These are phyloP conservation scores for Drosophila rubida DNA, from an alignment of 2,888 invertebrate species.

Conservation along the genomic window DNA sequence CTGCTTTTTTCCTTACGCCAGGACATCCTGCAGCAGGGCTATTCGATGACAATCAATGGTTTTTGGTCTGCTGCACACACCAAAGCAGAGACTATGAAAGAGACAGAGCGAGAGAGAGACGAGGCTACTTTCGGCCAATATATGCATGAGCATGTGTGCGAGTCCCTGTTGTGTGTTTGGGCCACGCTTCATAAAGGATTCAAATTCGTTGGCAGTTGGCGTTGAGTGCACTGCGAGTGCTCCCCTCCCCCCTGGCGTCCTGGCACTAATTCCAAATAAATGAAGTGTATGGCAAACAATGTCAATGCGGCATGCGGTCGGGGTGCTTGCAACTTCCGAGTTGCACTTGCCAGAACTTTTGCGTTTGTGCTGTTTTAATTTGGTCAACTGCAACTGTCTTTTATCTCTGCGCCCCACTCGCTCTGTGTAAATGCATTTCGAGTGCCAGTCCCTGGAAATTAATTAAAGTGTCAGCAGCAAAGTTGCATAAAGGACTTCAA, in stretches of 20 bases:
- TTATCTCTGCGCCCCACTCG: constrained; percentile 19
- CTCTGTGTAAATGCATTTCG: constrained; percentile 47
- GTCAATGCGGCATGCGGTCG: constrained; percentile 55
- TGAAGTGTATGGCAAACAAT: constrained; percentile 81
- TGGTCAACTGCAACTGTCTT: constrained; percentile 55
- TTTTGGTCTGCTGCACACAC: constrained; percentile 83
- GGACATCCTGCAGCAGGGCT: constrained; percentile 31
- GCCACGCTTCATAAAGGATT: constrained; percentile 83
- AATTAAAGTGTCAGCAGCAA: constrained; percentile 67
- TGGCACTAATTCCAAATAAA: constrained; percentile 81
- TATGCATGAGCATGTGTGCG: constrained; percentile 70
- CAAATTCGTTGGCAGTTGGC: constrained; percentile 76
- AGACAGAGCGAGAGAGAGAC: constrained; percentile 5
- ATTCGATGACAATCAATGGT: constrained; percentile 84
- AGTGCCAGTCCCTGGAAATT: constrained; percentile 53
- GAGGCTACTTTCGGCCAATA: constrained; percentile 55
- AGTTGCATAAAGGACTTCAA: constrained; percentile 56
- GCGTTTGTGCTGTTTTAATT: constrained; percentile 62
- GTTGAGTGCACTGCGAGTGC: constrained; percentile 70
- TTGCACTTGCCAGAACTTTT: constrained; percentile 37
- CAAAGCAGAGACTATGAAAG: too few relatives aligned
- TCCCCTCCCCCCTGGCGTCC: background rate
- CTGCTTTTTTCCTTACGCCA: constrained; percentile 59
- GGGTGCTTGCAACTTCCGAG: constrained; percentile 19
- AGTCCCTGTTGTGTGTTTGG: constrained; percentile 48